Evolutionary conservation across 2,888 invertebrate species (phyloP).

Genomic region (Rugalucina vietnamica): DNA sequence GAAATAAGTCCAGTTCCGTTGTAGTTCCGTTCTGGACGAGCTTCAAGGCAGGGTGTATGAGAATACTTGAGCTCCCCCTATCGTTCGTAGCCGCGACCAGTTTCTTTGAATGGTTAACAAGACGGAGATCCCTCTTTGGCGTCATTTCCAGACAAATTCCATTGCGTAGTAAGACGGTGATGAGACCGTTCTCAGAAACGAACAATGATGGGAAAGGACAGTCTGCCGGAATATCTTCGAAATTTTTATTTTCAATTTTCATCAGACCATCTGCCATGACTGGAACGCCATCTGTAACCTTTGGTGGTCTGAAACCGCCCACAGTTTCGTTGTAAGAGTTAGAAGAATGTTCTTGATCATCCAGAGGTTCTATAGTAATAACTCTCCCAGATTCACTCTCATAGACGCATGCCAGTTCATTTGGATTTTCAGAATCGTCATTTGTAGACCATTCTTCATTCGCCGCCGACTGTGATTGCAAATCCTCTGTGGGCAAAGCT

Average conservation of each 20-base stretch:
- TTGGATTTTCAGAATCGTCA: background rate
- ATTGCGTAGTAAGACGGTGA: constrained; percentile 82
- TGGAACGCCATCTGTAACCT: background rate
- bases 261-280: background rate
- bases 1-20: constrained; percentile 81
- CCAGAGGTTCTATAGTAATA: background rate
- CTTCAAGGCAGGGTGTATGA: constrained; percentile 83
- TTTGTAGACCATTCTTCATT: background rate
- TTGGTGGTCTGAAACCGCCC: background rate
- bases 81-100: constrained; percentile 82
- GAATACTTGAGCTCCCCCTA: constrained; percentile 80
- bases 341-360: background rate
- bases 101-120: constrained; percentile 82
- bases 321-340: background rate
- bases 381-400: background rate
- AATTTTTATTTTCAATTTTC: background rate
- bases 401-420: background rate
- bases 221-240: background rate
- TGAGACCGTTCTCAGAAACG: constrained; percentile 82
- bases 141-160: constrained; percentile 84
- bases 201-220: constrained; percentile 81
- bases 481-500: background rate
- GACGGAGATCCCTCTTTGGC: constrained; percentile 82
- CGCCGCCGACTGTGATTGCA: too few species aligned
- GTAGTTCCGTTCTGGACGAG: constrained; percentile 83